Evolutionary conservation across 23 tunicate genomes (phyloP).

Genomic region (Corella eumyota): DNA sequence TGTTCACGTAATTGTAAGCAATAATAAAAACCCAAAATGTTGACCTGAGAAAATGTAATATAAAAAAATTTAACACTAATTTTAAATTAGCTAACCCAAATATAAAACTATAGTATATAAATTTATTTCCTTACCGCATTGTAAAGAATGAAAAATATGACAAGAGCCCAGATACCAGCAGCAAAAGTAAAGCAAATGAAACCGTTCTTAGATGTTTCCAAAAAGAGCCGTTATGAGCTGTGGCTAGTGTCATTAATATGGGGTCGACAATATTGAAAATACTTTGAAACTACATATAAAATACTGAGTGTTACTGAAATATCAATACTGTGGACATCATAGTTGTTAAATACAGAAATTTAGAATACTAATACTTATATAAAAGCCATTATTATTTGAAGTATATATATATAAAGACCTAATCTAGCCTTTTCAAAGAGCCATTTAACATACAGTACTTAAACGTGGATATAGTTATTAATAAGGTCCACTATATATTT

Average conservation of each 20-base stretch:
- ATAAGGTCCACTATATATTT: too few species aligned
- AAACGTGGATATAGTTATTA: too few species aligned
- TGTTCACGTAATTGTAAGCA: slow-evolving; percentile 66
- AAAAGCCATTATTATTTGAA: too few species aligned
- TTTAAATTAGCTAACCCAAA: background rate
- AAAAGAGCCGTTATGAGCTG: slow-evolving; percentile 54
- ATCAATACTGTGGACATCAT: too few species aligned
- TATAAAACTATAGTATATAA: background rate
- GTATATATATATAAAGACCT: too few species aligned
- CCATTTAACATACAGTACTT: too few species aligned
- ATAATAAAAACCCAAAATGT: slow-evolving; percentile 65
- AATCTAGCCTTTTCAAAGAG: too few species aligned
- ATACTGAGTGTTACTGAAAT: too few species aligned
- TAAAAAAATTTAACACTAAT: background rate
- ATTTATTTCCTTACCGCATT: slow-evolving; percentile 50
- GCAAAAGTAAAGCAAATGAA: slow-evolving; percentile 20
- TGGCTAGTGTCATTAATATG: slow-evolving; percentile 58
- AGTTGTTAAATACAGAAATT: too few species aligned
- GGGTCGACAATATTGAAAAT: slow-evolving; percentile 69
- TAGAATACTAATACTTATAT: too few species aligned
- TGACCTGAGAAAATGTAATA: slow-evolving; percentile 18
- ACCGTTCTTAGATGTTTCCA: slow-evolving; percentile 52
- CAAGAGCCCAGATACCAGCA: slow-evolving; percentile 35
- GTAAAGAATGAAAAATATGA: slow-evolving; percentile 57
- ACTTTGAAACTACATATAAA: slow-evolving; percentile 51